A percentile compares a stretch with the other conserved stretches of the same genome.
Evolutionary conservation across 2,888 invertebrate species (phyloP).

Genomic region (Entomobrya proxima): DNA sequence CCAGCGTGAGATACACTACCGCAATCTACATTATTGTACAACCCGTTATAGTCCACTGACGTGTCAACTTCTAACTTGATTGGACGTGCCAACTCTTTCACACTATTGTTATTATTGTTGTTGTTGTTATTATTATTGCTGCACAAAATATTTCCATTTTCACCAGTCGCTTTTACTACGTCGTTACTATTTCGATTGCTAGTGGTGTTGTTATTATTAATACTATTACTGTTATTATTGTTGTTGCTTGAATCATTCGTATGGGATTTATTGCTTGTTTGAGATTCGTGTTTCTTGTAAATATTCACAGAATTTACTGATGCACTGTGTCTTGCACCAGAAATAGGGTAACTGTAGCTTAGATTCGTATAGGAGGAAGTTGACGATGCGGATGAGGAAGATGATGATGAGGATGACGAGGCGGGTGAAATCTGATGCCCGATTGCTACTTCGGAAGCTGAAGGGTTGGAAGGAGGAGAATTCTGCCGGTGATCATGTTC

Average conservation of each 20-base stretch:
- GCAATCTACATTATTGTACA: slow-evolving; percentile 42
- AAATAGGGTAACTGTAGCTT: slow-evolving; percentile 50
- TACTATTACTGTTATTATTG: slow-evolving; percentile 17
- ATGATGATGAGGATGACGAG: slow-evolving; percentile 49
- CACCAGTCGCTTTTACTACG: background rate
- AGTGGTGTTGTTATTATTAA: background rate
- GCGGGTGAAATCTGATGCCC: slow-evolving; percentile 60
- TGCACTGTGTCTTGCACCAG: slow-evolving; percentile 20
- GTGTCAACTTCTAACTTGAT: slow-evolving; percentile 59
- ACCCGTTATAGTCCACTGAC: slow-evolving; percentile 48
- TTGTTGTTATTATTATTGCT: slow-evolving; percentile 39
- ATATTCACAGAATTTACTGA: background rate
- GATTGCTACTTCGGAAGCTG: slow-evolving; percentile 42
- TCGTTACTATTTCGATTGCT: background rate
- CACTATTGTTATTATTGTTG: slow-evolving; percentile 28
- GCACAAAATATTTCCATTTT: slow-evolving; percentile 23
- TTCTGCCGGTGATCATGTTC: slow-evolving; percentile 27
- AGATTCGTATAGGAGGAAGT: slow-evolving; percentile 61
- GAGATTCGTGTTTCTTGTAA: slow-evolving; percentile 56
- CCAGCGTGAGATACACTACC: background rate
- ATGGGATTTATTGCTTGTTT: slow-evolving; percentile 38
- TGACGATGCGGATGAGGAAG: slow-evolving; percentile 50
- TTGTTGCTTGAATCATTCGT: background rate
- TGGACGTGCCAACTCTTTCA: slow-evolving; percentile 48
- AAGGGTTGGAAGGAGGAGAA: slow-evolving; percentile 50